Conservation (phyloP, 2,113 vertebrate genomes). For the Steatornis caripensis region DNA sequence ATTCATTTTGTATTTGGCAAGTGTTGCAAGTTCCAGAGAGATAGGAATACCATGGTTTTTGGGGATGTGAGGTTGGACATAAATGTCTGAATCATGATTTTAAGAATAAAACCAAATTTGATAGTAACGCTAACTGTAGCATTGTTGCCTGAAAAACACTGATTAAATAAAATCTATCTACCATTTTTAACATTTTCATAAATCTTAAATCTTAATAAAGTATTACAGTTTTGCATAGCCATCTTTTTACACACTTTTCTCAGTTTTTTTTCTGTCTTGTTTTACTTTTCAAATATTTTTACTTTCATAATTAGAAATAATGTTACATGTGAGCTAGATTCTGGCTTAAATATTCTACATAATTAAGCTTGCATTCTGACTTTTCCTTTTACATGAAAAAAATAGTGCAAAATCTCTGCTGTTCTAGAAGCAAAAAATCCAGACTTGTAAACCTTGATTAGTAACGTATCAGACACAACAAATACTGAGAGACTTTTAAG, state of each 20-base stretch:
- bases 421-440: background rate
- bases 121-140: background rate
- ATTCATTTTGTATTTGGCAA: background rate
- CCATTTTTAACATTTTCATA: background rate
- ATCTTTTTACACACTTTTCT: background rate
- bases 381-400: background rate
- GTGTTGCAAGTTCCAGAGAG: background rate
- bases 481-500: background rate
- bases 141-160: background rate
- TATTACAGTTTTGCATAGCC: background rate
- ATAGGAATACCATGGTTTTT: background rate
- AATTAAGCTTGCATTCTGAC: background rate
- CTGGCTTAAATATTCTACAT: background rate
- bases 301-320: background rate
- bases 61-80: background rate
- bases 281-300: background rate
- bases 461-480: background rate
- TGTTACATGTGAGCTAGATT: background rate
- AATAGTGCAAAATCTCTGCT: background rate
- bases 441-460: background rate
- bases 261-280: background rate
- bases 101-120: background rate
- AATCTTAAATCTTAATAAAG: background rate
- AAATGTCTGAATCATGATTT: background rate
- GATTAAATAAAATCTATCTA: background rate